Base-by-base conservation (phyloP, 2,888 invertebrate genomes). In the Odontothrips loti region DNA sequence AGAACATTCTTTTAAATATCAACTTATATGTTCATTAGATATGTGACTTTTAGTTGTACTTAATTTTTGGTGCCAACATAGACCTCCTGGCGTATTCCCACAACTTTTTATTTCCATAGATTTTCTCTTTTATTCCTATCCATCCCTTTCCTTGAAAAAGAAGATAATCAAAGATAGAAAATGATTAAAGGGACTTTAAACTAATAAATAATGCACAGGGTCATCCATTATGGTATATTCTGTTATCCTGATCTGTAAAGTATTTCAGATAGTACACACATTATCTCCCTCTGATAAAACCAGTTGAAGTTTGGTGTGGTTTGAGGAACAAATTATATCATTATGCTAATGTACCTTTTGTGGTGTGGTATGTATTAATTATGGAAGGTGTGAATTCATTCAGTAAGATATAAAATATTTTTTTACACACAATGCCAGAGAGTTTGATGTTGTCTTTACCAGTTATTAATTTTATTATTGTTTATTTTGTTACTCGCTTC, bases 401-500 rank as follows among this genome's bases (percentile, higher is more conserved):
- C 68, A 75, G 12, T 75, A 75, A 75, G 20, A 75, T 23, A 75
- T 12, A 27, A 10, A 75, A 11, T 75, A 75, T 75, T 75, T 75
- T 75, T 75, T 23, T 75, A 75, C 34, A 58, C 68, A 27, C 12
- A 75, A 23, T 75, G 23, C 34, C 58, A 58, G 58, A 75, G 27
- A 75, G 68, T 27, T 75, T 27, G 3, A 75, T 27, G 68, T 75
- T 75, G 27, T 75, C 27, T 23, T 23, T 27, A 27, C 68, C 68
- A 75, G 27, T 75, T 75, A 75, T 27, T 27, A 75, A 75, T 75
- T 75, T 75, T 75, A 75, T 75, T 27, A 75, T 12, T 75, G 27
- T 75, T 75, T 75, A 75, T 27, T 58, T 58, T 58, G 58, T 58
- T 58, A 9, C 6, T 58, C 15, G 58, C 58, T 58, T 58, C 58